A percentile compares a stretch with the other conserved stretches of the same genome.
These are phyloP conservation scores for Halocynthia aurantium DNA, from an alignment of 23 tunicate genomes.

Conservation along the genomic window DNA sequence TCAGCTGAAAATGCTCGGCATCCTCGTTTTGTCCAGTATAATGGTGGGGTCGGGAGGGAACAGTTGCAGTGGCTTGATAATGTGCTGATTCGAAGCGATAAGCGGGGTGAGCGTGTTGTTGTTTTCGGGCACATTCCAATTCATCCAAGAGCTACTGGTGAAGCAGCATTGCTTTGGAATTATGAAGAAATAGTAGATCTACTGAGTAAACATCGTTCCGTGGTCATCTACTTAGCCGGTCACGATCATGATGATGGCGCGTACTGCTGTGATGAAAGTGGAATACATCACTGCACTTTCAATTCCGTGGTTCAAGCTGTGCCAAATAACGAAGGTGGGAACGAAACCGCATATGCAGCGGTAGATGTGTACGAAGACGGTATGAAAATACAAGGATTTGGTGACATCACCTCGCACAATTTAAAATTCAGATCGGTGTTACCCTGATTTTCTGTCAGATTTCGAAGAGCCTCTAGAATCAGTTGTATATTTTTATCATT, in stretches of 20 bases:
- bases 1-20: background rate
- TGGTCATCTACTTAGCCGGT: conserved; percentile 19
- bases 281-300: conserved; percentile 27
- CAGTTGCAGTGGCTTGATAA: conserved; percentile 15
- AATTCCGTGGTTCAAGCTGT: conserved; percentile 20
- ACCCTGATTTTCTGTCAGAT: no score
- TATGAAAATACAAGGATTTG: conserved; percentile 12
- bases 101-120: background rate
- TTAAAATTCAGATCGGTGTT: background rate
- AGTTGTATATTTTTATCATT: no score
- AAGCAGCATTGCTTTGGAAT: background rate
- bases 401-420: conserved; percentile 16
- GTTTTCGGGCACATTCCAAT: conserved; percentile 20
- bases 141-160: conserved; percentile 15
- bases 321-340: conserved; percentile 3
- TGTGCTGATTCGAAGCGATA: background rate
- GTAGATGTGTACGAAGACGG: conserved; percentile 11
- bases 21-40: conserved; percentile 8
- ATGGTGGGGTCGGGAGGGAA: conserved; percentile 1
- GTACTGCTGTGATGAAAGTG: background rate
- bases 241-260: conserved; percentile 18
- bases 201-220: conserved; percentile 3
- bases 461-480: no score
- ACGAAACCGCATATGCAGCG: conserved; percentile 23
- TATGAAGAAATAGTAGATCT: conserved; percentile 9